phyloP scores from a whole-genome alignment of 2,797 vertebrate species.

The Helarctos malayanus region DNA sequence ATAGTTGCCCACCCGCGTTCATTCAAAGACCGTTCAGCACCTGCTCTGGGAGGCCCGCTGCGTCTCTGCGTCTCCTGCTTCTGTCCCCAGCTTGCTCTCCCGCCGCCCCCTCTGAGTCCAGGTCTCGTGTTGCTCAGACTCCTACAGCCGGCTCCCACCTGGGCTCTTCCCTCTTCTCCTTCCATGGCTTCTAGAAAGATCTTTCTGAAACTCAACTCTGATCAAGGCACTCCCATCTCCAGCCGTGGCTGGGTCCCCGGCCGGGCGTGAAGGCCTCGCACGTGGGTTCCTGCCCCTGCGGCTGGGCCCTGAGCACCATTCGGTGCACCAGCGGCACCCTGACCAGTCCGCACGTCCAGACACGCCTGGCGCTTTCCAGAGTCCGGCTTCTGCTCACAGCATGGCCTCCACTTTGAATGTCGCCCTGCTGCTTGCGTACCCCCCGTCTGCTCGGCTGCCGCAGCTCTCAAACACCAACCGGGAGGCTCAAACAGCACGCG shows the following conservation, averaged over 20 bases:
- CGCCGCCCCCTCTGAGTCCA: accelerated
- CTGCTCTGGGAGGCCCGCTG: accelerated
- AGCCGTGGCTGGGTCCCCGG: neutral
- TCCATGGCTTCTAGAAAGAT: neutral
- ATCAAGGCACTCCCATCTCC: neutral
- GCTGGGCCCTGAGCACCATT: neutral
- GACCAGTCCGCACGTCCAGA: neutral
- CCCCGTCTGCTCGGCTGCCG: neutral
- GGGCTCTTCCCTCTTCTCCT: neutral
- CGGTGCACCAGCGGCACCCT: neutral
- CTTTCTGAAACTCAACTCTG: neutral
- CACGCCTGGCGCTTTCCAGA: neutral
- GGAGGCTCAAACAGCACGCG: accelerated
- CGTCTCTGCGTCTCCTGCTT: too few relatives aligned
- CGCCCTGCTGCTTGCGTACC: neutral
- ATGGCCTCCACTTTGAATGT: neutral
- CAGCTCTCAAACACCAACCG: accelerated
- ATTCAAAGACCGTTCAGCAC: accelerated
- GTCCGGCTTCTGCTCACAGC: neutral
- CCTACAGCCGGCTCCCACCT: accelerated
- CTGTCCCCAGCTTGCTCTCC: neutral
- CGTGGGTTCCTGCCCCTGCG: neutral
- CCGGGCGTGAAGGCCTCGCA: accelerated
- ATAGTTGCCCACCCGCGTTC: accelerated
- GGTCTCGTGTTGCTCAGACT: accelerated